Conservation (phyloP, 2,113 vertebrate species). For the Gallinago jamesoni region DNA sequence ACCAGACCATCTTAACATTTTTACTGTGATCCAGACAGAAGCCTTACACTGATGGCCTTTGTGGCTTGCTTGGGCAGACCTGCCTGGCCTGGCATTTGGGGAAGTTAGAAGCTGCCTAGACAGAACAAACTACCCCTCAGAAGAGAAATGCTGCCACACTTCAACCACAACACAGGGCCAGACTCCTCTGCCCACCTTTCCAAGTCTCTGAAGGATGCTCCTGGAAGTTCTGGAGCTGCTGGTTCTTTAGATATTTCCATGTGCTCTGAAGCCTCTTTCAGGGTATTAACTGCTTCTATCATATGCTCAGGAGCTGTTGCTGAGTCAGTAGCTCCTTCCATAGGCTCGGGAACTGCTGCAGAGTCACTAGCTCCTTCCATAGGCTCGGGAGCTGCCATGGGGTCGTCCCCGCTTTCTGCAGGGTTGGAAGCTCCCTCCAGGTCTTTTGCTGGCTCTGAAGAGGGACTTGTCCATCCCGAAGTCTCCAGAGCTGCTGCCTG, state of each 20-base stretch:
- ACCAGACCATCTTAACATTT: background rate
- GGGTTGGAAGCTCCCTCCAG: background rate
- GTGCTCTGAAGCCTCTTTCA: background rate
- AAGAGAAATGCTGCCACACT: background rate
- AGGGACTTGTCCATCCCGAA: rapidly evolving
- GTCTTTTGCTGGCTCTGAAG: background rate
- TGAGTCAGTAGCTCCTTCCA: background rate
- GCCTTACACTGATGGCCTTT: background rate
- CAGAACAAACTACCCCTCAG: background rate
- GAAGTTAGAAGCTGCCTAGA: background rate
- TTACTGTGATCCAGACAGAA: background rate
- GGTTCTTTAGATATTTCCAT: background rate
- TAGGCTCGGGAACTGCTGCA: background rate
- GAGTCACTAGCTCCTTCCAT: background rate
- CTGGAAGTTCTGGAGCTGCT: background rate
- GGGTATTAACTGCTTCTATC: rapidly evolving
- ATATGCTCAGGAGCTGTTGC: background rate
- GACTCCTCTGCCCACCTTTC: conserved; percentile 15
- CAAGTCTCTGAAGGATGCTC: background rate
- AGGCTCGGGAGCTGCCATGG: background rate
- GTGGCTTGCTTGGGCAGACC: background rate
- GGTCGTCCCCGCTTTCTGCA: background rate
- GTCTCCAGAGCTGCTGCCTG: background rate
- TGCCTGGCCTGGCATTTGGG: background rate
- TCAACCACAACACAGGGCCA: background rate